Conservation (phyloP, 2,113 vertebrate species). For the Petromus typicus region DNA sequence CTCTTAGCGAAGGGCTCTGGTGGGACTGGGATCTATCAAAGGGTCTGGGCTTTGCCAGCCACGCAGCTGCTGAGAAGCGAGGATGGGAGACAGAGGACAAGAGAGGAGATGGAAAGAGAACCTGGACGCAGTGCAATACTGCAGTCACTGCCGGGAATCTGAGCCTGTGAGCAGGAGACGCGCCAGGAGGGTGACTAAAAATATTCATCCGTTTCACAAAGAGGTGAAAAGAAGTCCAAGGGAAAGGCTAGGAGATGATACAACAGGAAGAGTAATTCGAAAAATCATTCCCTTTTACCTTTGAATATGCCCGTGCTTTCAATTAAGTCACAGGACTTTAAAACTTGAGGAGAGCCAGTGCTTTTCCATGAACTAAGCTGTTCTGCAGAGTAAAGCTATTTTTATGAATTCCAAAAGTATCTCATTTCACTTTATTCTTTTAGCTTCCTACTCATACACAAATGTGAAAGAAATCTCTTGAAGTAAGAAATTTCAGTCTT, state of each 20-base stretch:
- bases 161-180: conserved; percentile 5
- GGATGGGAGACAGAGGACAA: neutral
- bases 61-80: neutral
- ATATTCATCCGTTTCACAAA: conserved; percentile 63
- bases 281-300: conserved; percentile 10
- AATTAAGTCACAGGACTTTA: conserved; percentile 29
- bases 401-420: neutral
- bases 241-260: conserved; percentile 34
- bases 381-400: conserved; percentile 22
- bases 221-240: conserved; percentile 29
- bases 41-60: conserved; percentile 36
- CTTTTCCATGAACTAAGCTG: neutral
- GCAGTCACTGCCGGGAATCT: conserved; percentile 25
- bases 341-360: conserved; percentile 17
- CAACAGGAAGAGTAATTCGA: neutral
- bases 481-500: conserved; percentile 39
- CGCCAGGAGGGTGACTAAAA: conserved; percentile 69
- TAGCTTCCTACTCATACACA: neutral
- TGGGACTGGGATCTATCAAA: neutral
- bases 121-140: conserved; percentile 27
- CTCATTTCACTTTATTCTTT: neutral
- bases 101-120: neutral
- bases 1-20: neutral
- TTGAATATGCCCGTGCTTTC: conserved; percentile 43
- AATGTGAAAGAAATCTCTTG: conserved; percentile 8